Percentiles rank a stretch among this genome's conserved stretches.
Evolutionary conservation across 2,888 invertebrate genomes (phyloP).

Genomic region (Amphimallon solstitiale): DNA sequence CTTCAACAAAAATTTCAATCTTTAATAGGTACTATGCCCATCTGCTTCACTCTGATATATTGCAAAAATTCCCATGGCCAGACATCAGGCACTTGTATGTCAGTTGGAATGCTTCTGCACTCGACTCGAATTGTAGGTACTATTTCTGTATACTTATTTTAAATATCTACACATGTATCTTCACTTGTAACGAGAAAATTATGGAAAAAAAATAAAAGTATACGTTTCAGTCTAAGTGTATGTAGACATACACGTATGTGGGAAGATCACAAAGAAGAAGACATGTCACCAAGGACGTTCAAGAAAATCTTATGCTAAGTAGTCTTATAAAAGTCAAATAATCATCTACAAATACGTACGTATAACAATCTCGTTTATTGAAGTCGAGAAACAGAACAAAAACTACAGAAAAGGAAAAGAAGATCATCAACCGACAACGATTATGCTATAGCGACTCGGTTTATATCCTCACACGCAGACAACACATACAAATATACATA

Average conservation of each 20-base stretch:
- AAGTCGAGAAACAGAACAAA: constrained; percentile 4
- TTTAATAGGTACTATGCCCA: too few species aligned
- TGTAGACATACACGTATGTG: neutral
- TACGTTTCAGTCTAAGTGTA: neutral
- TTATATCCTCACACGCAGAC: constrained; percentile 22
- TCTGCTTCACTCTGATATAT: too few species aligned
- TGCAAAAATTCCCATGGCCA: too few species aligned
- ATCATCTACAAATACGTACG: constrained; percentile 11
- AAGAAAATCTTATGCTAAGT: constrained; percentile 17
- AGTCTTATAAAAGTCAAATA: constrained; percentile 19
- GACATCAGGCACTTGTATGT: too few species aligned
- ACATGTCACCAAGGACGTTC: constrained; percentile 28
- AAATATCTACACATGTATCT: too few species aligned
- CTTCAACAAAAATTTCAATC: too few species aligned
- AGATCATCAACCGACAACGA: constrained; percentile 13
- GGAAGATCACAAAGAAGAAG: constrained; percentile 19
- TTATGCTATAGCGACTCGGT: constrained; percentile 19
- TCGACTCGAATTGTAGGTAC: too few species aligned
- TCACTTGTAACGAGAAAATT: neutral
- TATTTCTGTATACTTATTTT: too few species aligned
- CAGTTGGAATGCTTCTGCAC: too few species aligned
- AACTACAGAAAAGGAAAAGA: neutral
- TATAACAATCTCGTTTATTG: constrained; percentile 6
- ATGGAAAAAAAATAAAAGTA: neutral
- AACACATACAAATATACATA: constrained; percentile 1